phyloP scores from a whole-genome alignment of 2,113 vertebrate genomes.

The Bos taurus region DNA sequence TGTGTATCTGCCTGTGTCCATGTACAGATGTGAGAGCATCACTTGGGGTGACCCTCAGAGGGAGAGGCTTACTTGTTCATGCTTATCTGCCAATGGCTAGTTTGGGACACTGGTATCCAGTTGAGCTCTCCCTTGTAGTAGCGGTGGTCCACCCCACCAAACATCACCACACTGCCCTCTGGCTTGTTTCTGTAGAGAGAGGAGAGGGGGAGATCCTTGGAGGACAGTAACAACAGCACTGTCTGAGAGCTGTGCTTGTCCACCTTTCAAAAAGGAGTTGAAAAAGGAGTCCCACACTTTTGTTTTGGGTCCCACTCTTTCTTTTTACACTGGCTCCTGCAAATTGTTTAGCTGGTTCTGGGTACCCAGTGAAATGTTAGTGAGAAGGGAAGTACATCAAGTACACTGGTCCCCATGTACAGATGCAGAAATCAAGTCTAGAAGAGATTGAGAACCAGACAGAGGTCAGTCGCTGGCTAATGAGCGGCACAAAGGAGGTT shows the following conservation, averaged over 20 bases:
- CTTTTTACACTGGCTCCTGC: background rate
- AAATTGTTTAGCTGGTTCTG: too few relatives aligned
- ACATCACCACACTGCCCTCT: slow-evolving; percentile 37
- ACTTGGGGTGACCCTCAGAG: too few relatives aligned
- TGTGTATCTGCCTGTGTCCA: too few relatives aligned
- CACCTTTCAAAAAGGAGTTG: too few relatives aligned
- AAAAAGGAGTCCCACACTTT: background rate
- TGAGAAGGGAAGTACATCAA: background rate
- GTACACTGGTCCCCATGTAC: background rate
- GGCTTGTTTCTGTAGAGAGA: background rate
- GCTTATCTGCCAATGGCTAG: slow-evolving; percentile 39
- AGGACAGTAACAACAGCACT: fast-evolving
- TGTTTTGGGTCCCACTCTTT: background rate
- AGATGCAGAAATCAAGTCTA: background rate
- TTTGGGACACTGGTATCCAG: slow-evolving; percentile 44
- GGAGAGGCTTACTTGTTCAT: background rate
- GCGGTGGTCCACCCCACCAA: slow-evolving; percentile 37
- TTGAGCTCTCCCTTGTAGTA: slow-evolving; percentile 23
- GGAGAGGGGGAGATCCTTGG: background rate
- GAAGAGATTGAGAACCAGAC: too few relatives aligned
- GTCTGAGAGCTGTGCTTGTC: background rate
- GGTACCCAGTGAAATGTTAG: background rate
- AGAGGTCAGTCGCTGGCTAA: fast-evolving
- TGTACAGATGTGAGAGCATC: fast-evolving
- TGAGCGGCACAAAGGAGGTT: background rate